Conservation (phyloP, 2,888 invertebrate species). For the Clitarchus hookeri region DNA sequence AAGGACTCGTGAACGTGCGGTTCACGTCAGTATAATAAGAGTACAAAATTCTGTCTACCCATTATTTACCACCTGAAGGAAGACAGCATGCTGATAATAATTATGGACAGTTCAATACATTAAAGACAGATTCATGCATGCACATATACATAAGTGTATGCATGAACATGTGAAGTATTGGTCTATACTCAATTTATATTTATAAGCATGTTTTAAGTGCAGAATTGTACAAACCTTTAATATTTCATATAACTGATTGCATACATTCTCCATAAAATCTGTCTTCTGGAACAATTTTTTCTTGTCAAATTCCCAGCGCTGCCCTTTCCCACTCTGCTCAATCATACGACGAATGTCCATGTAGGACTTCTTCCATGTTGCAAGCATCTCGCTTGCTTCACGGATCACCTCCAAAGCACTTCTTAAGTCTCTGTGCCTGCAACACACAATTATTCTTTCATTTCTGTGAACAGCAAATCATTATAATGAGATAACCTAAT, state of each 20-base stretch:
- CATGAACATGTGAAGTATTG: too few relatives aligned
- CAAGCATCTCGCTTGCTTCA: constrained; percentile 70
- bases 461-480: constrained; percentile 53
- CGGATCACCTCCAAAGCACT: constrained; percentile 60
- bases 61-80: too few relatives aligned
- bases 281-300: constrained; percentile 78
- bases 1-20: too few relatives aligned
- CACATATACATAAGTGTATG: too few relatives aligned
- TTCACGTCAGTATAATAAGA: too few relatives aligned
- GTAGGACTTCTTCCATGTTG: constrained; percentile 76
- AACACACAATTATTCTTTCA: constrained; percentile 51
- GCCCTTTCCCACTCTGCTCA: constrained; percentile 81
- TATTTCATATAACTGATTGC: constrained; percentile 77
- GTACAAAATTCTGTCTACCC: too few relatives aligned
- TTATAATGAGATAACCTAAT: neutral
- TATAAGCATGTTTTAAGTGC: neutral
- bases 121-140: too few relatives aligned
- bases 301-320: constrained; percentile 92
- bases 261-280: constrained; percentile 82
- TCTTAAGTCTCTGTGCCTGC: neutral
- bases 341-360: constrained; percentile 79
- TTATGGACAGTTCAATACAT: too few relatives aligned
- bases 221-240: constrained; percentile 59
- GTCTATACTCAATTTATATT: neutral
- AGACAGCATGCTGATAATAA: too few relatives aligned